Conservation (phyloP, 1,140 invertebrate species). For the Agrypnia vestita region DNA sequence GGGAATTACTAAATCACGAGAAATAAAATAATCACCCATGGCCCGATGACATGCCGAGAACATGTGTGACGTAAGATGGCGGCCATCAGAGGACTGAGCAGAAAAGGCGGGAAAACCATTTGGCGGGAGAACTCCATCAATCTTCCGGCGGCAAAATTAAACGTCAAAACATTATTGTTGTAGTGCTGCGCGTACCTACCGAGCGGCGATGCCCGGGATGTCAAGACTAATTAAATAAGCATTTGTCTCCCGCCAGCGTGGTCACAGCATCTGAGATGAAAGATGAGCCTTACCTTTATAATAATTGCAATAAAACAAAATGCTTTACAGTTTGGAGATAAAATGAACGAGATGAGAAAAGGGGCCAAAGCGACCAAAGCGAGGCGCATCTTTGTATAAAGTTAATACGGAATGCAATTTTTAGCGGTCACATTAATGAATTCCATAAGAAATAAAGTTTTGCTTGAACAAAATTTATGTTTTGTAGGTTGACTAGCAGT, state of each 20-base stretch:
- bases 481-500: no score
- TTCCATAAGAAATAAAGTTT: no score
- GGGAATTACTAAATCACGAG: conserved; percentile 1
- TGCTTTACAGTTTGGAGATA: no score
- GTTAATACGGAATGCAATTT: no score
- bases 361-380: no score
- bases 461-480: no score
- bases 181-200: conserved; percentile 7
- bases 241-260: conserved; percentile 43
- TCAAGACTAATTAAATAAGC: conserved; percentile 48
- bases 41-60: neutral
- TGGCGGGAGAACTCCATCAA: conserved; percentile 54
- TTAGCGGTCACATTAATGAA: no score
- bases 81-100: neutral
- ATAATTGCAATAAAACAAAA: no score
- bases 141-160: conserved; percentile 60
- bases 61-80: conserved; percentile 23
- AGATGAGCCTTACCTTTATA: neutral
- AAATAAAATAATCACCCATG: conserved; percentile 3
- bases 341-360: no score
- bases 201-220: conserved; percentile 25
- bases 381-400: no score
- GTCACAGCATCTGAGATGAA: neutral
- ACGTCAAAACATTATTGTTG: conserved; percentile 61
- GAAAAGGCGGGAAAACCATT: conserved; percentile 32